Evolutionary conservation across 2,888 invertebrate genomes (phyloP).

Genomic region (Diadromus collaris): DNA sequence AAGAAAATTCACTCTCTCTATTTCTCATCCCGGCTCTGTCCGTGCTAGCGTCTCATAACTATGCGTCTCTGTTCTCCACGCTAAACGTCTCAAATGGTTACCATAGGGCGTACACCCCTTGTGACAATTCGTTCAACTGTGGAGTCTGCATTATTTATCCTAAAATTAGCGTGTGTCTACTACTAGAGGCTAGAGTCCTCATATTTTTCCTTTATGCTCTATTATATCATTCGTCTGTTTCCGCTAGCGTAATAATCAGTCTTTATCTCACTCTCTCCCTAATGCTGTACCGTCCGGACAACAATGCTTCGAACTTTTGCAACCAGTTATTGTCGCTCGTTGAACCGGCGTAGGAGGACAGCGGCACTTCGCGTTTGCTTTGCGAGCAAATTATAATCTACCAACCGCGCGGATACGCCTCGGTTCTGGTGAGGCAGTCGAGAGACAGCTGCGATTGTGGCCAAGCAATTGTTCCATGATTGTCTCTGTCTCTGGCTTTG

Average conservation of each 20-base stretch:
- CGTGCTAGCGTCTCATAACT: neutral
- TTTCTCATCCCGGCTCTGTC: constrained; percentile 3
- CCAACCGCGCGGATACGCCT: constrained; percentile 60
- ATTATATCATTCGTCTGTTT: constrained; percentile 23
- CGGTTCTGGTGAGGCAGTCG: constrained; percentile 3
- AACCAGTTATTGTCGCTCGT: constrained; percentile 58
- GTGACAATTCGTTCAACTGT: neutral
- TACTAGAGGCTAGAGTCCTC: constrained; percentile 10
- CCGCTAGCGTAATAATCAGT: neutral
- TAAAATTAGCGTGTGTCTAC: constrained; percentile 60
- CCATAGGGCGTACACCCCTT: constrained; percentile 7
- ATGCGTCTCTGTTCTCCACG: neutral
- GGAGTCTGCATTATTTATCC: constrained; percentile 39
- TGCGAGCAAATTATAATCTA: constrained; percentile 69
- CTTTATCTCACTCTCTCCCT: constrained; percentile 25
- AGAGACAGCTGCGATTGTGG: constrained; percentile 50
- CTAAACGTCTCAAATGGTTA: constrained; percentile 21
- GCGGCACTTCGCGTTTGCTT: constrained; percentile 56
- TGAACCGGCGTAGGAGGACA: constrained; percentile 30
- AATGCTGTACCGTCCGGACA: constrained; percentile 45
- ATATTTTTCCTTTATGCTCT: neutral
- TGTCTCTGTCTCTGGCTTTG: constrained; percentile 18
- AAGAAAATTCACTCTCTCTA: constrained; percentile 30
- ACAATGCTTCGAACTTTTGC: constrained; percentile 62
- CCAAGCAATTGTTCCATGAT: constrained; percentile 34